These are phyloP conservation scores for Pachyramphus minor DNA, from an alignment of 2,113 vertebrate species.

Conservation along the genomic window DNA sequence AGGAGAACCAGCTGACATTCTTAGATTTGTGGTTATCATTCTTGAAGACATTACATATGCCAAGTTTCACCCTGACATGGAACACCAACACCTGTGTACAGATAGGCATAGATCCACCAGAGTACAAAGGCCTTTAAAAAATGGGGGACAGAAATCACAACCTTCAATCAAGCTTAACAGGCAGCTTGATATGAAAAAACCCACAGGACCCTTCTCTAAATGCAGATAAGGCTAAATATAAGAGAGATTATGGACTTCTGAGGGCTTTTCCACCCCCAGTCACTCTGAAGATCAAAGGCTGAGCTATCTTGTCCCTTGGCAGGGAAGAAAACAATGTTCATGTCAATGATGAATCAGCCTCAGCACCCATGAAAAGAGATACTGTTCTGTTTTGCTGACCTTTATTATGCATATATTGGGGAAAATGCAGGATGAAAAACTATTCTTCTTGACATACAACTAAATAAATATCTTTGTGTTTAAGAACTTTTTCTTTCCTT, in stretches of 20 bases:
- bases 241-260: neutral
- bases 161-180: neutral
- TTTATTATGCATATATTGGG: neutral
- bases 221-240: neutral
- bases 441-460: neutral
- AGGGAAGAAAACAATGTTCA: neutral
- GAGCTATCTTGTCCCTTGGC: neutral
- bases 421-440: neutral
- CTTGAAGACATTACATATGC: neutral
- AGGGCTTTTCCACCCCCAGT: neutral
- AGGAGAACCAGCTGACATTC: neutral
- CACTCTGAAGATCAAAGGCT: neutral
- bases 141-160: neutral
- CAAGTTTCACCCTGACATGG: neutral
- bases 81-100: neutral
- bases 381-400: neutral
- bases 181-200: neutral
- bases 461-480: conserved; percentile 11
- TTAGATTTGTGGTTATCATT: neutral
- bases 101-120: neutral
- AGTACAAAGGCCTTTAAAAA: neutral
- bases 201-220: neutral
- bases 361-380: neutral
- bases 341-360: neutral
- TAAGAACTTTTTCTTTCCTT: conserved; percentile 22